Evolutionary conservation across 2,797 vertebrate species (phyloP).

Genomic region (Pseudochirops corinnae): DNA sequence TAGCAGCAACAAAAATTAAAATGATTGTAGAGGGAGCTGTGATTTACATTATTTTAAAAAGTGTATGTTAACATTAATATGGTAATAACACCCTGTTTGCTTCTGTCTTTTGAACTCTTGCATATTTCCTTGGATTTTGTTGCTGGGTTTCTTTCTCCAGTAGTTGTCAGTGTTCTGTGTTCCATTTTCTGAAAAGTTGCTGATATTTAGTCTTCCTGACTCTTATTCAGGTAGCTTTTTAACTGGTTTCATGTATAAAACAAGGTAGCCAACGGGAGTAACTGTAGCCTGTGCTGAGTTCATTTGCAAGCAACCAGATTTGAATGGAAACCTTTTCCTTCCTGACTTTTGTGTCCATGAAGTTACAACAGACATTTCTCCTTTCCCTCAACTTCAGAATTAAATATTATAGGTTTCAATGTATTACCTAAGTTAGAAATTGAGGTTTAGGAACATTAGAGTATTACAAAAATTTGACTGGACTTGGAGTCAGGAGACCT

Average conservation of each 20-base stretch:
- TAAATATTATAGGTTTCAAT: constrained; percentile 45
- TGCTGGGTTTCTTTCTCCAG: background rate
- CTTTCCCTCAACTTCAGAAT: background rate
- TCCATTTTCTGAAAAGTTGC: background rate
- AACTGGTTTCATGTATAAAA: background rate
- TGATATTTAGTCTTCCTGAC: background rate
- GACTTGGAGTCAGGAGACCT: constrained; percentile 4
- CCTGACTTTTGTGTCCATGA: constrained; percentile 53
- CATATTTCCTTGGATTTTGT: background rate
- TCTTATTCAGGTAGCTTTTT: background rate
- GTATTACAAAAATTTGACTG: constrained; percentile 49
- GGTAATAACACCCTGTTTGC: background rate
- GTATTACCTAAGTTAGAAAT: constrained; percentile 51
- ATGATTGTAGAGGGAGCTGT: background rate
- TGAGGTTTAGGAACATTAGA: constrained; percentile 55
- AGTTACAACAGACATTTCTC: background rate
- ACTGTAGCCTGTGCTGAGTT: background rate
- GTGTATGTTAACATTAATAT: background rate
- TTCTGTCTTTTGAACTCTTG: background rate
- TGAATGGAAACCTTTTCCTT: constrained; percentile 61
- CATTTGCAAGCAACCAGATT: constrained; percentile 35
- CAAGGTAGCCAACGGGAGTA: background rate
- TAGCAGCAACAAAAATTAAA: background rate
- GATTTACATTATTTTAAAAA: background rate
- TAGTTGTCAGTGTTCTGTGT: background rate